Evolutionary conservation across 2,797 vertebrate genomes (phyloP).

Genomic region (Eidolon dupreanum): DNA sequence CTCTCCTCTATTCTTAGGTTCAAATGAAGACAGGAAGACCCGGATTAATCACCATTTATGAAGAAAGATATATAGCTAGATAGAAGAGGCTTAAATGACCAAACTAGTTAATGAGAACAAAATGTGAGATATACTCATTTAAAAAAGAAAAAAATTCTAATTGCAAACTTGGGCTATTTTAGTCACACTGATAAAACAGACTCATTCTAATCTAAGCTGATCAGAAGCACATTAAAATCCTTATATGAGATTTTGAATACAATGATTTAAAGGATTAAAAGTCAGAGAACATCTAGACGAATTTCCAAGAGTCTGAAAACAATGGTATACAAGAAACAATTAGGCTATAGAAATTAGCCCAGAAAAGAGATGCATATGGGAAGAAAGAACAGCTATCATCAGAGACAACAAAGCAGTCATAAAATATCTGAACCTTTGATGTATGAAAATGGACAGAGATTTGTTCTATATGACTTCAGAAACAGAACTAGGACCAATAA

Average conservation of each 20-base stretch:
- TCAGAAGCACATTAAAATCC: conserved; percentile 34
- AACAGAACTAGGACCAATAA: background rate
- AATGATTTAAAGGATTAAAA: conserved; percentile 38
- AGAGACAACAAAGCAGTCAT: background rate
- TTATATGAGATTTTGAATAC: background rate
- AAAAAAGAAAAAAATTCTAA: background rate
- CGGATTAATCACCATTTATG: background rate
- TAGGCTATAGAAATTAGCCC: background rate
- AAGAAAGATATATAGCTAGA: background rate
- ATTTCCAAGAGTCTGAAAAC: background rate
- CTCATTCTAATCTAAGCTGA: conserved; percentile 25
- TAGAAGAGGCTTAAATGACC: background rate
- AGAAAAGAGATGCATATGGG: background rate
- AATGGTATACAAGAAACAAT: background rate
- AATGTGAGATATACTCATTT: background rate
- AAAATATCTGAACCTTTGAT: background rate
- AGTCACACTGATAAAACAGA: conserved; percentile 4
- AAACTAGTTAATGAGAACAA: conserved; percentile 48
- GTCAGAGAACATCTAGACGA: background rate
- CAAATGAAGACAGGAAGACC: conserved; percentile 16
- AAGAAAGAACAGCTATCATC: background rate
- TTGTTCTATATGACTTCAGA: background rate
- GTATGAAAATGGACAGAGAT: background rate
- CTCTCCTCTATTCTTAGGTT: background rate
- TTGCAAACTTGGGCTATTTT: background rate